Evolutionary conservation across 2,888 invertebrate species (phyloP), one percentile per base, ranked within the genome.

Genomic region (Catocala nupta): DNA sequence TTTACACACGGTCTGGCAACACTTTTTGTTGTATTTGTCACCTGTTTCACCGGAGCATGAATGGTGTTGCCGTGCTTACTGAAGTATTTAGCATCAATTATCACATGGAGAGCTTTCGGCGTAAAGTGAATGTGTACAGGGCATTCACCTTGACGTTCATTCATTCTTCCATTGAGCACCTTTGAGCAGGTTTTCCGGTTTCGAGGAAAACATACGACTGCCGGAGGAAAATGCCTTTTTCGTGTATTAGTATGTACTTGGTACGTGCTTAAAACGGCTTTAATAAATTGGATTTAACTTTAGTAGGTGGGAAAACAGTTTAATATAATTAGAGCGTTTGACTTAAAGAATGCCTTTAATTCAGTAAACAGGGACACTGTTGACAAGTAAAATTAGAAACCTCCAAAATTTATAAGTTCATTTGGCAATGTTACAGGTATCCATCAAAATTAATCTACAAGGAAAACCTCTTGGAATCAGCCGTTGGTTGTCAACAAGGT

Each of bases 51-150:
- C 45, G 59, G 39, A 58, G 59, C 66, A 66, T 76, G 76, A 76
- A 75, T 75, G 73, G 59, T 48, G 13, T 10, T 54, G 53, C 9
- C 56, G 36, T 59, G 63, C 67, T 69, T 59, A 58, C 66, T 55
- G 33, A 50, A 64, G 51, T 64, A 25, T 67, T 76, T 78, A 78
- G 68, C 75, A 68, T 70, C 70, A 75, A 78, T 76, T 78, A 76
- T 57, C 72, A 72, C 70, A 48, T 70, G 59, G 16, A 63, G 53
- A 68, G 55, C 51, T 64, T 65, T 72, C 62, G 56, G 55, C 13
- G 57, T 36, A 57, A 50, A 51, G 34, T 71, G 34, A 51, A 13
- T 55, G 42, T 52, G 1, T 39, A 39, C 36, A 68, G 76, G 63
- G 25, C 68, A 39, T 63, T 75, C 54, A 78, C 64, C 75, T 66